These are phyloP conservation scores for Thalassoma bifasciatum DNA, from an alignment of 2,113 vertebrate species.

Conservation along the genomic window DNA sequence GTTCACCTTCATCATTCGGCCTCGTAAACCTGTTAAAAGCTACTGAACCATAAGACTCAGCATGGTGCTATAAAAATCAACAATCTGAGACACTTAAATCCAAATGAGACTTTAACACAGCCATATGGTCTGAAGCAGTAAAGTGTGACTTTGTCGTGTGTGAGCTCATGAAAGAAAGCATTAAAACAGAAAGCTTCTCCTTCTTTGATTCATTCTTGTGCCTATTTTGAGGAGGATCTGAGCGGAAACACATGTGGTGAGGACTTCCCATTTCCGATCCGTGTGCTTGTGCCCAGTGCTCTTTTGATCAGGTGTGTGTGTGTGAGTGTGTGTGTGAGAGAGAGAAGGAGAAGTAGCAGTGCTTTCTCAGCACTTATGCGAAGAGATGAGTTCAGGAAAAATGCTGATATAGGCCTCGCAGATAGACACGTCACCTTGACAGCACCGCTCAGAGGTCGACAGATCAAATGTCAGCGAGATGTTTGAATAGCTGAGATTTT, in stretches of 20 bases:
- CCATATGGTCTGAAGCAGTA: not conserved
- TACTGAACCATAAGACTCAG: not conserved
- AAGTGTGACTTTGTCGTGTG: not conserved
- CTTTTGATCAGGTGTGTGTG: conserved; percentile 54
- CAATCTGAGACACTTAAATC: not conserved
- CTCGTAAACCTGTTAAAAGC: conserved; percentile 38
- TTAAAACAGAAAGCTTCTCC: conserved; percentile 23
- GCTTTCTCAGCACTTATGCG: conserved; percentile 54
- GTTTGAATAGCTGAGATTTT: not conserved
- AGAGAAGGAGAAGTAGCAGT: conserved; percentile 12
- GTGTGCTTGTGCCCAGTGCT: conserved; percentile 31
- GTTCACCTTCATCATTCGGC: conserved; percentile 56
- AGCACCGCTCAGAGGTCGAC: conserved; percentile 9
- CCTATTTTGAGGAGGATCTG: conserved; percentile 37
- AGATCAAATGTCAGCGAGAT: not conserved
- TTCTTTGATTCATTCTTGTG: conserved; percentile 44
- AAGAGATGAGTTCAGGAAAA: conserved; percentile 31
- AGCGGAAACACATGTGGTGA: conserved; percentile 64
- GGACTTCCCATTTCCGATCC: conserved; percentile 68
- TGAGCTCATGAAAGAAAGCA: conserved; percentile 5
- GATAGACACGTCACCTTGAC: conserved; percentile 6
- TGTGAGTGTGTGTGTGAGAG: conserved; percentile 16
- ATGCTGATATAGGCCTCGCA: conserved; percentile 36
- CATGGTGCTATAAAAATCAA: conserved; percentile 9
- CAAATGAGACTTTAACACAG: not conserved